Percentiles rank a stretch among this genome's conserved stretches.
phyloP scores from a whole-genome alignment of 2,888 invertebrate species.

The Chouioia cunea region DNA sequence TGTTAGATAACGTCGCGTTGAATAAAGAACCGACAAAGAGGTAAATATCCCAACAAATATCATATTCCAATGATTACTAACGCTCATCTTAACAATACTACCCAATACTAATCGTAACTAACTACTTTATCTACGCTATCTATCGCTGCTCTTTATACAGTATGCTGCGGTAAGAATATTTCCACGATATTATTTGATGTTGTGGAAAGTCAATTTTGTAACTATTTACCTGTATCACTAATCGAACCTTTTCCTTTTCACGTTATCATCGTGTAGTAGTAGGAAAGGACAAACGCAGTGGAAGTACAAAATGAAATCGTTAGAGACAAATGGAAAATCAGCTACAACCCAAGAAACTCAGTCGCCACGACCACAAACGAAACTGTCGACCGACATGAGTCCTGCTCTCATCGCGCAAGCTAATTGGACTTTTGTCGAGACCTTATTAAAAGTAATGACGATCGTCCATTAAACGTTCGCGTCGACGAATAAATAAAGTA shows the following conservation, averaged over 20 bases:
- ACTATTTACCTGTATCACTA: conserved; percentile 1
- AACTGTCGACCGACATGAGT: conserved; percentile 77
- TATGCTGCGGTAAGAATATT: conserved; percentile 64
- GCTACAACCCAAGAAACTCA: conserved; percentile 64
- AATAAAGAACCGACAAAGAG: conserved; percentile 81
- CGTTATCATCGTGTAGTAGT: conserved; percentile 58
- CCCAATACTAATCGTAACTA: conserved; percentile 20
- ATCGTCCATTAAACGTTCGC: not conserved
- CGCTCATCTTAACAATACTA: not conserved
- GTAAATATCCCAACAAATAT: conserved; percentile 66
- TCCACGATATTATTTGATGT: conserved; percentile 41
- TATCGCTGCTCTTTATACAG: conserved; percentile 51
- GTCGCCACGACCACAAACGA: conserved; percentile 68
- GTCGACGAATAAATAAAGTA: not conserved
- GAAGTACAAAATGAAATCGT: conserved; percentile 67
- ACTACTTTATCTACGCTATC: conserved; percentile 30
- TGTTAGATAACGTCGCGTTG: conserved; percentile 81
- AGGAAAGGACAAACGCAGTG: conserved; percentile 66
- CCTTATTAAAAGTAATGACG: conserved; percentile 87
- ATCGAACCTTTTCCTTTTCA: conserved; percentile 17
- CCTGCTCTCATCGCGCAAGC: conserved; percentile 95
- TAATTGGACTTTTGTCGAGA: conserved; percentile 98
- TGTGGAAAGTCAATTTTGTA: conserved; percentile 18
- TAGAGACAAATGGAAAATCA: conserved; percentile 64
- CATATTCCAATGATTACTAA: conserved; percentile 1